A percentile compares a stretch with the other conserved stretches of the same genome.
These are phyloP conservation scores for Centropus bengalensis DNA, from an alignment of 2,113 vertebrate genomes.

Conservation along the genomic window DNA sequence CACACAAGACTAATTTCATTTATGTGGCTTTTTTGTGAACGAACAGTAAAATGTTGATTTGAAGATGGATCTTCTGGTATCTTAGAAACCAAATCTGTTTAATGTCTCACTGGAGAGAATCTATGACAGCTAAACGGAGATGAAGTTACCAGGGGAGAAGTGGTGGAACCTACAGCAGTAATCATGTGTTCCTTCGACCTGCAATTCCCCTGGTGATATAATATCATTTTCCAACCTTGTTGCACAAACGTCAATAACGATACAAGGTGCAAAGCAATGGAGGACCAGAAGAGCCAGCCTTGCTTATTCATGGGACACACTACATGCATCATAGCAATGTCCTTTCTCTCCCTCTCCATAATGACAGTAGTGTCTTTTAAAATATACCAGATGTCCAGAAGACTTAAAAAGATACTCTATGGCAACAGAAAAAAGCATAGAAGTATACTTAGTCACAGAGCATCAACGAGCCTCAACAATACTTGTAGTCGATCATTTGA, in stretches of 20 bases:
- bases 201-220: neutral
- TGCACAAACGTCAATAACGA: neutral
- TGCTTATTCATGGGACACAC: neutral
- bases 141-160: neutral
- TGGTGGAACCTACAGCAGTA: neutral
- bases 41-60: neutral
- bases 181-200: neutral
- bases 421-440: neutral
- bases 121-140: neutral
- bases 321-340: neutral
- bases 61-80: conserved; percentile 31
- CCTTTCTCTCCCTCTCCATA: neutral
- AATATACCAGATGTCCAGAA: neutral
- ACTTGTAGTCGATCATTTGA: neutral
- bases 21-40: neutral
- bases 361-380: neutral
- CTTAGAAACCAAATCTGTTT: conserved; percentile 47
- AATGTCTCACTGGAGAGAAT: neutral
- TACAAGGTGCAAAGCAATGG: neutral
- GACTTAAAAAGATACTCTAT: neutral
- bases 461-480: neutral
- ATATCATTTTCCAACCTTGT: neutral
- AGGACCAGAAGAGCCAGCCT: neutral
- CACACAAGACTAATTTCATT: neutral
- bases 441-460: neutral